Evolutionary conservation across 2,113 vertebrate genomes (phyloP).

Genomic region (Caretta caretta): DNA sequence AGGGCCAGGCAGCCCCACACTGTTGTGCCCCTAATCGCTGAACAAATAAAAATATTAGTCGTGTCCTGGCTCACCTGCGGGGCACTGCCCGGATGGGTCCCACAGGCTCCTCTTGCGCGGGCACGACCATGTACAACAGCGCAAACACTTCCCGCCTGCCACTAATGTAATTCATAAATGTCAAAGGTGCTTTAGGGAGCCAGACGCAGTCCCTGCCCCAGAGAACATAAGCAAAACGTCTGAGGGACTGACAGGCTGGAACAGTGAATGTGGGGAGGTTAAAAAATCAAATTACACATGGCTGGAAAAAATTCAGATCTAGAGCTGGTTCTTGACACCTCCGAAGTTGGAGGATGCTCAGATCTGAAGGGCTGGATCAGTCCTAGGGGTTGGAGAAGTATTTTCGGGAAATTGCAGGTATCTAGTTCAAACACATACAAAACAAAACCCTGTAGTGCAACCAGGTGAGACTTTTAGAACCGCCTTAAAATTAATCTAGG

Average conservation of each 20-base stretch:
- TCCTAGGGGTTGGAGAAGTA: not conserved
- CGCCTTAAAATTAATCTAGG: fast-evolving
- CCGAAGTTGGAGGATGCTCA: fast-evolving
- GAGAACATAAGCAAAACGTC: not conserved
- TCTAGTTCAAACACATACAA: fast-evolving
- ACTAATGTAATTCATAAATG: not conserved
- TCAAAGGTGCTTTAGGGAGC: not conserved
- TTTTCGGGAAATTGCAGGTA: not conserved
- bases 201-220: not conserved
- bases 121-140: not conserved
- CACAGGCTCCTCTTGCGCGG: not conserved
- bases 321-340: fast-evolving
- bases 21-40: not conserved
- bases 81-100: no score
- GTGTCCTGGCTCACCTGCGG: not conserved
- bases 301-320: not conserved
- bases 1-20: not conserved
- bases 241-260: not conserved
- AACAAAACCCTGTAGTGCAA: fast-evolving
- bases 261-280: not conserved
- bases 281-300: fast-evolving
- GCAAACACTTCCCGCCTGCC: not conserved
- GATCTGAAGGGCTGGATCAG: not conserved
- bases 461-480: not conserved
- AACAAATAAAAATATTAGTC: not conserved